Percentiles rank a stretch among this genome's conserved stretches.
phyloP scores from a whole-genome alignment of 2,888 invertebrate genomes.

The Habroteleia sp. region DNA sequence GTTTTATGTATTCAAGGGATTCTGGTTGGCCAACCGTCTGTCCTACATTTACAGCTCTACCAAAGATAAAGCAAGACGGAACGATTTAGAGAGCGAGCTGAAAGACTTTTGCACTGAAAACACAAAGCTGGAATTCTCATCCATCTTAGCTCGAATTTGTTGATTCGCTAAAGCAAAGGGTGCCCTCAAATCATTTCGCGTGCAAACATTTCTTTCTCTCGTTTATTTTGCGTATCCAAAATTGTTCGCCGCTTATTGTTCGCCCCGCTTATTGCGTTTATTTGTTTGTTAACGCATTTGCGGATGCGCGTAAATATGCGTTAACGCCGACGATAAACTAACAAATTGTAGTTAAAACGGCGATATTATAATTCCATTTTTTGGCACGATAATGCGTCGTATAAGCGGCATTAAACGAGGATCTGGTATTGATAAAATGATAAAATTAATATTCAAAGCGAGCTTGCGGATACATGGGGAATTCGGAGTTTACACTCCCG shows the following conservation, averaged over 20 bases:
- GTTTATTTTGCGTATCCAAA: too few relatives aligned
- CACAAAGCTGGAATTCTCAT: constrained; percentile 48
- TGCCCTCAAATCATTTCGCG: constrained; percentile 25
- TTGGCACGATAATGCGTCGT: constrained; percentile 25
- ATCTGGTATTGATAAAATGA: constrained; percentile 47
- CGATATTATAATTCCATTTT: constrained; percentile 13
- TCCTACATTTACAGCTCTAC: constrained; percentile 59
- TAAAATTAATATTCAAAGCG: constrained; percentile 59
- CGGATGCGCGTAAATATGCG: too few relatives aligned
- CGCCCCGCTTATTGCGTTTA: too few relatives aligned
- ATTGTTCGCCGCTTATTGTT: too few relatives aligned
- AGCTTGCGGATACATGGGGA: constrained; percentile 42
- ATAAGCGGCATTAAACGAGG: constrained; percentile 33
- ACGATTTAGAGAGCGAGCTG: constrained; percentile 36
- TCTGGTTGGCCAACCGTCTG: constrained; percentile 58
- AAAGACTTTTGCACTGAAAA: constrained; percentile 44
- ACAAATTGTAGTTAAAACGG: too few relatives aligned
- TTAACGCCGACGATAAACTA: too few relatives aligned
- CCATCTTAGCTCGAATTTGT: constrained; percentile 54
- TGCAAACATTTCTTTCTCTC: constrained; percentile 5
- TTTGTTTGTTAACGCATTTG: background rate
- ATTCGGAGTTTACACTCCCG: constrained; percentile 58
- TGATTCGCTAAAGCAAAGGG: constrained; percentile 53
- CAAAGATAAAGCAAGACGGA: constrained; percentile 38
- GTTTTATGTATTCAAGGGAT: constrained; percentile 61